A percentile compares a stretch with the other conserved stretches of the same genome.
Conservation (phyloP, 2,113 vertebrate genomes). For the Clarias gariepinus region DNA sequence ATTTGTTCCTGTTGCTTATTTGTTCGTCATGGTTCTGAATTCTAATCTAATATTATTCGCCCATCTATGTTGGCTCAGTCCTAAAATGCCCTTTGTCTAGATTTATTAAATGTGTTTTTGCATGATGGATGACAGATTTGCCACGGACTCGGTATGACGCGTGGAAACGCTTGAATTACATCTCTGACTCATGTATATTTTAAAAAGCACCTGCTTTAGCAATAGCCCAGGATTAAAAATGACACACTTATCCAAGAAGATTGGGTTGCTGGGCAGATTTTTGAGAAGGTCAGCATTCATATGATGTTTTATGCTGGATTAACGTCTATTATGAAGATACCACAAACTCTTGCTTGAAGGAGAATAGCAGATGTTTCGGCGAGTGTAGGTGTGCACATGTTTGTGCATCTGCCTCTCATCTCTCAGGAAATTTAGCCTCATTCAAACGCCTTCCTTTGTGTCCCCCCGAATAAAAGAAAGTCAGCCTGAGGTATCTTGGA, state of each 20-base stretch:
- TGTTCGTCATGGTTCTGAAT: background rate
- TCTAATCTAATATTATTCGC: background rate
- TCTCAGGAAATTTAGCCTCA: slow-evolving; percentile 37
- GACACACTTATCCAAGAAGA: slow-evolving; percentile 1
- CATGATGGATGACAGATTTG: background rate
- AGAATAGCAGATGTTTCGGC: slow-evolving; percentile 6
- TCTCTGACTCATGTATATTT: slow-evolving; percentile 37
- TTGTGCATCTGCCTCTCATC: slow-evolving; percentile 24
- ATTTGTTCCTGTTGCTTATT: background rate
- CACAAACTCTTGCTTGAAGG: background rate
- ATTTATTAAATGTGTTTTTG: no score
- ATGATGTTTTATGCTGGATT: slow-evolving; percentile 29
- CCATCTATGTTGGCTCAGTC: background rate
- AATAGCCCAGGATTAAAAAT: slow-evolving; percentile 42
- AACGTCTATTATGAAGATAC: background rate
- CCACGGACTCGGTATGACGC: background rate
- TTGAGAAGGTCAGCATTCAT: slow-evolving; percentile 31
- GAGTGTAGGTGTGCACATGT: slow-evolving; percentile 12
- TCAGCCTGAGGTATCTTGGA: slow-evolving; percentile 44
- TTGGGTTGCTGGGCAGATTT: slow-evolving; percentile 65
- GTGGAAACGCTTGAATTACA: background rate
- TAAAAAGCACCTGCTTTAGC: slow-evolving; percentile 14
- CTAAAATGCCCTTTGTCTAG: background rate
- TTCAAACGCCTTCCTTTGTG: slow-evolving; percentile 40
- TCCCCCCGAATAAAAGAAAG: slow-evolving; percentile 29